Evolutionary conservation across 2,888 invertebrate species (phyloP).

Genomic region (Eremobia ochroleuca): DNA sequence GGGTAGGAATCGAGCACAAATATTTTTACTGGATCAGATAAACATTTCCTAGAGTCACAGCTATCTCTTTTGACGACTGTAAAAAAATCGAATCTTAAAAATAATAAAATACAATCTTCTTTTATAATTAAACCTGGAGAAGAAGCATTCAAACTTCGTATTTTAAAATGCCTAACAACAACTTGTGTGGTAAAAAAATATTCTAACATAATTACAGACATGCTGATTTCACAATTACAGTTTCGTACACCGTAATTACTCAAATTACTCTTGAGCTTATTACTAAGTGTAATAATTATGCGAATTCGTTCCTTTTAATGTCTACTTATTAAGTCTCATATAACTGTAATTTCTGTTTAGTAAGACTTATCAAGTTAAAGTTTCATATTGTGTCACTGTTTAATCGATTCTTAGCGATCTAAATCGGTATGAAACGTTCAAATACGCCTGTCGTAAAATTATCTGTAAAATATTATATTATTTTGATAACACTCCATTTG

Average conservation of each 20-base stretch:
- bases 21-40: not conserved
- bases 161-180: slow-evolving; percentile 6
- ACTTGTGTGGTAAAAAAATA: slow-evolving; percentile 27
- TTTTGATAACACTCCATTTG: slow-evolving; percentile 33
- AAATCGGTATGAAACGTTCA: slow-evolving; percentile 26
- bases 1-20: not conserved
- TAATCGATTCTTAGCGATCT: slow-evolving; percentile 33
- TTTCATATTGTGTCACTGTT: slow-evolving; percentile 35
- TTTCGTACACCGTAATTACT: slow-evolving; percentile 52
- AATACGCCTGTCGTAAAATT: not conserved
- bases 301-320: slow-evolving; percentile 54
- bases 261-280: slow-evolving; percentile 56
- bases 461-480: slow-evolving; percentile 34
- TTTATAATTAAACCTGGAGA: not conserved
- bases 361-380: slow-evolving; percentile 48
- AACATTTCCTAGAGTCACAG: not conserved
- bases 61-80: not conserved
- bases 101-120: not conserved
- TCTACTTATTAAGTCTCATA: slow-evolving; percentile 44
- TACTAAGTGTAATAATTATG: slow-evolving; percentile 52
- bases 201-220: slow-evolving; percentile 39
- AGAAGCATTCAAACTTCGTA: not conserved
- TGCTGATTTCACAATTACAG: slow-evolving; percentile 46
- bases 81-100: not conserved
- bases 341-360: slow-evolving; percentile 46